phyloP scores from a whole-genome alignment of 2,113 vertebrate genomes.

The Quiscalus mexicanus region DNA sequence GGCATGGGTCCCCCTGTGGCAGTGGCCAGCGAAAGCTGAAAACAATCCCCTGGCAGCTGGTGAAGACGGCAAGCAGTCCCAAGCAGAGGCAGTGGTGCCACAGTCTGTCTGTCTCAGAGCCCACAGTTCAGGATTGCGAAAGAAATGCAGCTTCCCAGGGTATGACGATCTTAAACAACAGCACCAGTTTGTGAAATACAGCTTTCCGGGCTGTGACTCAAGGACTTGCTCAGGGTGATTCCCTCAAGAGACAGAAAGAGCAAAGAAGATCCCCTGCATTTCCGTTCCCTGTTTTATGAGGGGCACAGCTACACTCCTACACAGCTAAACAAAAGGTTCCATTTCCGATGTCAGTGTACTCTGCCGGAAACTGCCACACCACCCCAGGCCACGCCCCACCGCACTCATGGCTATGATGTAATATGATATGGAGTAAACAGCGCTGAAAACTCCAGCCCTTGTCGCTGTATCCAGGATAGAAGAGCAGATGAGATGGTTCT shows the following conservation, averaged over 20 bases:
- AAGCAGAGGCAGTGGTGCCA: background rate
- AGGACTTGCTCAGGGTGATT: background rate
- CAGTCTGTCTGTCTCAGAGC: background rate
- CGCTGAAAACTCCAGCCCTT: background rate
- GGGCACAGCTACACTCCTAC: background rate
- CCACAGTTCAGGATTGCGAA: background rate
- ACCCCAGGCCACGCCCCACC: background rate
- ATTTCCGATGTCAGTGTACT: background rate
- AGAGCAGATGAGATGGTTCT: background rate
- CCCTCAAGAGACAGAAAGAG: background rate
- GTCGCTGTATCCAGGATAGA: background rate
- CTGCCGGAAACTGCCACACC: background rate
- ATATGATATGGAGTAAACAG: background rate
- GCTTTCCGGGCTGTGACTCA: background rate
- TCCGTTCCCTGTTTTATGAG: background rate
- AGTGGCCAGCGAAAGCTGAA: background rate
- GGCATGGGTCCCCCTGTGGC: background rate
- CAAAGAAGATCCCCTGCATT: background rate
- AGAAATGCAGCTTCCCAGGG: background rate
- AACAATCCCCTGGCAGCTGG: background rate
- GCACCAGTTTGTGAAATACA: background rate
- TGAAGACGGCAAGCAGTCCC: background rate
- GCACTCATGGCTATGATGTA: background rate
- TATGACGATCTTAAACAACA: background rate
- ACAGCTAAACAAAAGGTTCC: background rate